phyloP scores from a whole-genome alignment of 2,888 invertebrate genomes.

The Noctua comes region DNA sequence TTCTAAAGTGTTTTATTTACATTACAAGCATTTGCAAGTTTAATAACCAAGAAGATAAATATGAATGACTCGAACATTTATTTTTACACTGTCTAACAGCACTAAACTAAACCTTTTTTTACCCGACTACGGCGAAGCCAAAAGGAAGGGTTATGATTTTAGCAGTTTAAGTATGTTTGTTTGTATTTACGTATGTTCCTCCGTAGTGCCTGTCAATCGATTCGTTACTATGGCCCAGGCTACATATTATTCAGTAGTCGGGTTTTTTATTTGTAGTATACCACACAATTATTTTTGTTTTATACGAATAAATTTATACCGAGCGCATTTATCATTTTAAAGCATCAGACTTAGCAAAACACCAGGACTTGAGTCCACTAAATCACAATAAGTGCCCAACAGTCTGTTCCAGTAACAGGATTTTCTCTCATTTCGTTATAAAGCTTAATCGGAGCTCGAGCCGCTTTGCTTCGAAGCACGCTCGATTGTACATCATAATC shows the following conservation, averaged over 20 bases:
- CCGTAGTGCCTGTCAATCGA: too few relatives aligned
- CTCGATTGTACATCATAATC: slow-evolving; percentile 53
- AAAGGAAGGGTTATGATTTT: too few relatives aligned
- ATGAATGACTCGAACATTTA: slow-evolving; percentile 15
- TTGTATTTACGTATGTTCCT: too few relatives aligned
- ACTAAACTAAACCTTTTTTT: not conserved
- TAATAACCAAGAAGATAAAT: slow-evolving; percentile 36
- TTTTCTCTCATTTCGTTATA: slow-evolving; percentile 28
- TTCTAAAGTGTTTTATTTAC: slow-evolving; percentile 48
- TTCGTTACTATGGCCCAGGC: too few relatives aligned
- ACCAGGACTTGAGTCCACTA: slow-evolving; percentile 14
- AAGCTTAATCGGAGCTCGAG: slow-evolving; percentile 31
- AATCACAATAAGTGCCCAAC: slow-evolving; percentile 39
- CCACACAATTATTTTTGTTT: not conserved
- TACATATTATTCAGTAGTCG: too few relatives aligned
- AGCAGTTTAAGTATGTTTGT: not conserved
- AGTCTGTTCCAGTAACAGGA: slow-evolving; percentile 38
- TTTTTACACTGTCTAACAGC: slow-evolving; percentile 19
- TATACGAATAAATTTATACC: slow-evolving; percentile 1
- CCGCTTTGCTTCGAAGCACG: slow-evolving; percentile 30
- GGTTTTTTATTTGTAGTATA: too few relatives aligned
- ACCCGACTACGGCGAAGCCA: too few relatives aligned
- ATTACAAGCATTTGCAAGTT: slow-evolving; percentile 41
- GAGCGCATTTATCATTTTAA: slow-evolving; percentile 8
- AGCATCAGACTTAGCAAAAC: slow-evolving; percentile 20